Base-by-base conservation (phyloP, 2,888 invertebrate genomes). In the Ischnus inquisitorius region DNA sequence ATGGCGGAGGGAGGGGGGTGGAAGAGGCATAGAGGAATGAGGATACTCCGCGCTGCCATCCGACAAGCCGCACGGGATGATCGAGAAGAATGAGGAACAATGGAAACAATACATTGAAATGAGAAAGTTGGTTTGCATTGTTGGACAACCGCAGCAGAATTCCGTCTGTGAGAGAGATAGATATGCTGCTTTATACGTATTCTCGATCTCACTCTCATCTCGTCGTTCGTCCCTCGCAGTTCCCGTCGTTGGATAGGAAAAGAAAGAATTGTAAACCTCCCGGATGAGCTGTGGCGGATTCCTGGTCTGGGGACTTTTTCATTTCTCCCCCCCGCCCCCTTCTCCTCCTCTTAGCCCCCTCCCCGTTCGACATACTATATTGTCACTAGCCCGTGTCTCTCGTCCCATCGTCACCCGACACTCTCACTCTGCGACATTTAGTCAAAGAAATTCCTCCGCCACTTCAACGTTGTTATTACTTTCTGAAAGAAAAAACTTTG, bases 61-160 rank as follows among this genome's bases (percentile, higher is more conserved):
- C 87, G 86, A 86, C 86, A 86, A 87, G 82, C 85, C 46, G 65
- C 82, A 71, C 84, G 68, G 88, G 83, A 88, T 88, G 88, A 89
- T 89, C 88, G 88, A 86, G 84, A 89, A 88, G 88, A 87, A 87
- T 83, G 86, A 87, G 83, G 89, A 89, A 90, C 90, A 92, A 92
- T 92, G 91, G 91, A 90, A 90, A 92, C 92, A 91, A 91, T 92
- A 91, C 91, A 90, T 90, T 90, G 90, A 91, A 91, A 92, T 90
- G 92, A 91, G 90, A 92, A 92, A 91, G 91, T 91, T 91, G 91
- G 92, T 92, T 91, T 92, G 91, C 91, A 92, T 92, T 92, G 92
- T 92, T 90, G 90, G 89, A 89, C 88, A 90, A 90, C 88, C 88
- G 88, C 87, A 85, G 87, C 84, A 65, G 74, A 84, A 87, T 83